These are phyloP conservation scores for Schrankia costaestrigalis DNA, from an alignment of 2,888 invertebrate genomes.

Conservation along the genomic window DNA sequence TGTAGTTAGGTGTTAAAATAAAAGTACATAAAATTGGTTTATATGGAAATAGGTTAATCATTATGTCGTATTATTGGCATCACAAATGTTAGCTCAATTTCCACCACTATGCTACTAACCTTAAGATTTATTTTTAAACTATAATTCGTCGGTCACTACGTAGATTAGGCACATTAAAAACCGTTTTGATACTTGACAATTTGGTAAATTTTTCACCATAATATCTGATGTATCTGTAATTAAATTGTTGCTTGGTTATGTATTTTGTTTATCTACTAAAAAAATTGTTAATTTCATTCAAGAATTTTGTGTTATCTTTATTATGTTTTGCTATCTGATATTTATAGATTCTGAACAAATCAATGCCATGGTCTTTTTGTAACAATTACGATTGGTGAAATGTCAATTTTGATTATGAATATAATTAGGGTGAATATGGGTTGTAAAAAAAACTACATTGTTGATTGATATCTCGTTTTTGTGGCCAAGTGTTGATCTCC, in stretches of 20 bases:
- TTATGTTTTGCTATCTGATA: neutral
- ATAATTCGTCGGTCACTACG: neutral
- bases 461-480: no score
- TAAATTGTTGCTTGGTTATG: conserved; percentile 24
- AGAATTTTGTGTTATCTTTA: conserved; percentile 1
- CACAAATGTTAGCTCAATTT: neutral
- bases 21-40: no score
- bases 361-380: no score
- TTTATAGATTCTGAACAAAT: no score
- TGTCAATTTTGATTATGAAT: no score
- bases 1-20: no score
- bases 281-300: conserved; percentile 12
- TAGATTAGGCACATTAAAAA: conserved; percentile 5
- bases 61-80: no score
- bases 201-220: conserved; percentile 34
- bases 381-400: no score
- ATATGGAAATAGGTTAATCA: no score
- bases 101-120: neutral
- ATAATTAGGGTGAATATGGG: no score
- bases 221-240: conserved; percentile 29
- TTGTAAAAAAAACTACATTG: no score
- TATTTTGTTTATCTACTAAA: conserved; percentile 21
- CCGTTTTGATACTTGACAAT: conserved; percentile 23
- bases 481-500: no score
- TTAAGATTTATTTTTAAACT: neutral